Evolutionary conservation across 53 echinoderm and acorn worm species (phyloP).

Genomic region (Apostichopus leukothele): DNA sequence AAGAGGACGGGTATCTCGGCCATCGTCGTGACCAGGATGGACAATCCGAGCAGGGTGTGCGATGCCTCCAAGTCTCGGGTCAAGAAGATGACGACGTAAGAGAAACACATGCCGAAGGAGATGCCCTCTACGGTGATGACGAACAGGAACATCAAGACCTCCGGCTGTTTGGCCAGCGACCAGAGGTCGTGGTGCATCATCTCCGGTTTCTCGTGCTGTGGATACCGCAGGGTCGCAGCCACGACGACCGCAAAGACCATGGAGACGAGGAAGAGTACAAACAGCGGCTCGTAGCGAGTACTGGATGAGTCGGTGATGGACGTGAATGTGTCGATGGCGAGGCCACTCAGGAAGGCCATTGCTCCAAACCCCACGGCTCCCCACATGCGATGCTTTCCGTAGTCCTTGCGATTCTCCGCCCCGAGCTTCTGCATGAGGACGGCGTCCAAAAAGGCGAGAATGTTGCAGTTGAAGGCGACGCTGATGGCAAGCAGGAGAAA

Average conservation of each 20-base stretch:
- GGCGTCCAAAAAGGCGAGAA: constrained; percentile 57
- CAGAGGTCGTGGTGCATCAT: constrained; percentile 54
- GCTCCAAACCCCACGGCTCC: constrained; percentile 86
- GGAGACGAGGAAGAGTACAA: constrained; percentile 62
- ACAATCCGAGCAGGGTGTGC: constrained; percentile 76
- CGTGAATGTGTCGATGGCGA: constrained; percentile 61
- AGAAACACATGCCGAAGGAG: constrained; percentile 69
- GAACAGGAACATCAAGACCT: constrained; percentile 51
- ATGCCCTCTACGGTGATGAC: constrained; percentile 60
- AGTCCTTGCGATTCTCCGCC: constrained; percentile 63
- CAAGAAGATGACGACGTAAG: constrained; percentile 77
- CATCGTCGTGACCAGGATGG: constrained; percentile 65
- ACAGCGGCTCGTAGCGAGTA: constrained; percentile 61
- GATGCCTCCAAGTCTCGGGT: constrained; percentile 62
- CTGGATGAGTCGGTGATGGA: constrained; percentile 9
- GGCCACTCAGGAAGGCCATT: constrained; percentile 74
- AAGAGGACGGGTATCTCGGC: constrained; percentile 86
- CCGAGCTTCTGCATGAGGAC: constrained; percentile 52
- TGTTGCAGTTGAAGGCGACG: constrained; percentile 62
- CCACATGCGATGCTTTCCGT: constrained; percentile 87
- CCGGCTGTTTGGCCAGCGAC: constrained; percentile 27
- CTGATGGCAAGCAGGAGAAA: constrained; percentile 31
- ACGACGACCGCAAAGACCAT: constrained; percentile 39
- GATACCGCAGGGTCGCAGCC: constrained; percentile 50
- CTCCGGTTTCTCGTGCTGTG: constrained; percentile 66